Percentiles rank a stretch among this genome's conserved stretches.
These are phyloP conservation scores for Bombus picipes DNA, from an alignment of 1,140 invertebrate genomes.

Conservation along the genomic window DNA sequence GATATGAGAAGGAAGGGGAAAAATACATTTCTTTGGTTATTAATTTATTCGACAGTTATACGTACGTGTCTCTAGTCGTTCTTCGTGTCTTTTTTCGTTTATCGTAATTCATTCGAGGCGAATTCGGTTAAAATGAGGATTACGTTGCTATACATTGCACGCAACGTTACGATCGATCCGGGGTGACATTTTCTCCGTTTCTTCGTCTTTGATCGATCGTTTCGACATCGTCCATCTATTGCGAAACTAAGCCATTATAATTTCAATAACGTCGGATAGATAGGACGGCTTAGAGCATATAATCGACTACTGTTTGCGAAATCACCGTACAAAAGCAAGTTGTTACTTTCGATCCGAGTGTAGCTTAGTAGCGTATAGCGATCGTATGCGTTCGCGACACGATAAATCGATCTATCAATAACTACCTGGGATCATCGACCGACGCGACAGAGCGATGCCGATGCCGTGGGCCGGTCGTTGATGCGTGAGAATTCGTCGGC, in stretches of 20 bases:
- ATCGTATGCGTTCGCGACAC: background rate
- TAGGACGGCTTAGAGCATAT: background rate
- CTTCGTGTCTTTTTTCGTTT: background rate
- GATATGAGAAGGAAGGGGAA: background rate
- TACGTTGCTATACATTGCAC: too few relatives aligned
- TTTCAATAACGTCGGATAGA: background rate
- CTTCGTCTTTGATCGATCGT: too few relatives aligned
- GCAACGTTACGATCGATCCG: too few relatives aligned
- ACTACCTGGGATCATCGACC: slow-evolving; percentile 45
- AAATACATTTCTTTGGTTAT: background rate
- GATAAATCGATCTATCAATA: slow-evolving; percentile 44
- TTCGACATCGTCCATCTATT: background rate
- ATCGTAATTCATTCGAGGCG: background rate
- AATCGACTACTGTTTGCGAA: too few relatives aligned
- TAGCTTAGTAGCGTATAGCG: background rate
- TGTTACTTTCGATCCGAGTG: background rate
- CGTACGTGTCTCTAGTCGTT: background rate
- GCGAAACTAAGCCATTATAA: background rate
- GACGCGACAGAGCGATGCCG: slow-evolving; percentile 23
- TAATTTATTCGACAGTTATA: background rate
- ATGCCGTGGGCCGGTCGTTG: slow-evolving; percentile 15
- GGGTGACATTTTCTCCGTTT: too few relatives aligned
- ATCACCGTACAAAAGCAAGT: fast-evolving
- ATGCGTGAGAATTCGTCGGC: slow-evolving; percentile 18
- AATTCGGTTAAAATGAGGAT: too few relatives aligned